phyloP scores from a whole-genome alignment of 2,113 vertebrate species.

The Poeciliopsis prolifica region DNA sequence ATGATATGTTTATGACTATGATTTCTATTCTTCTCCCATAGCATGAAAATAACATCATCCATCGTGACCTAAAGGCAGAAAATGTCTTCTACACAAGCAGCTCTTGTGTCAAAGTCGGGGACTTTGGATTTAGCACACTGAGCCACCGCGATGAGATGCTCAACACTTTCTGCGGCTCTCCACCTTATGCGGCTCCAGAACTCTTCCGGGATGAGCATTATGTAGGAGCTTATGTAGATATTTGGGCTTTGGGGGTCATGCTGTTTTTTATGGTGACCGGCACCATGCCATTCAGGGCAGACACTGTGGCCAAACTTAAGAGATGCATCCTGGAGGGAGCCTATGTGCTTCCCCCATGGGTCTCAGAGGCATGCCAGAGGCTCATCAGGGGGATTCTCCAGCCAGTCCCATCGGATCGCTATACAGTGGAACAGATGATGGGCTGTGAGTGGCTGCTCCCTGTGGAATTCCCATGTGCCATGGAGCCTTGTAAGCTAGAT shows the following conservation, averaged over 20 bases:
- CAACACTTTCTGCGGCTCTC: slow-evolving; percentile 96
- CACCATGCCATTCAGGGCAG: slow-evolving; percentile 93
- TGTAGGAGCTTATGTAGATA: slow-evolving; percentile 86
- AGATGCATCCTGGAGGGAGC: slow-evolving; percentile 91
- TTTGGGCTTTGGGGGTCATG: slow-evolving; percentile 96
- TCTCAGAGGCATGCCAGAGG: slow-evolving; percentile 87
- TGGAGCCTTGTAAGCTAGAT: slow-evolving; percentile 89
- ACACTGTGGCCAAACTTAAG: slow-evolving; percentile 94
- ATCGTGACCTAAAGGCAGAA: slow-evolving; percentile 95
- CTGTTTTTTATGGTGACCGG: slow-evolving; percentile 93
- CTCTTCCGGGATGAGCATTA: slow-evolving; percentile 95
- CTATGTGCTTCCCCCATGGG: slow-evolving; percentile 82
- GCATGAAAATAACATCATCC: slow-evolving; percentile 96
- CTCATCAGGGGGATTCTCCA: slow-evolving; percentile 89
- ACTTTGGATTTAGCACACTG: slow-evolving; percentile 97
- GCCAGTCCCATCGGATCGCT: slow-evolving; percentile 84
- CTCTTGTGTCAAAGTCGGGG: slow-evolving; percentile 94
- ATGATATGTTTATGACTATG: background rate
- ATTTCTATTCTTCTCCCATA: slow-evolving; percentile 63
- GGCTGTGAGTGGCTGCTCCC: slow-evolving; percentile 90
- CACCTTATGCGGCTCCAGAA: slow-evolving; percentile 93
- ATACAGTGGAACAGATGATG: slow-evolving; percentile 88
- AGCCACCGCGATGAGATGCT: slow-evolving; percentile 89
- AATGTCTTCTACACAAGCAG: slow-evolving; percentile 92
- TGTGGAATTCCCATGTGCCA: slow-evolving; percentile 85